Base-by-base conservation (phyloP, 2,888 invertebrate species). In the Dicyrtoma fusca region DNA sequence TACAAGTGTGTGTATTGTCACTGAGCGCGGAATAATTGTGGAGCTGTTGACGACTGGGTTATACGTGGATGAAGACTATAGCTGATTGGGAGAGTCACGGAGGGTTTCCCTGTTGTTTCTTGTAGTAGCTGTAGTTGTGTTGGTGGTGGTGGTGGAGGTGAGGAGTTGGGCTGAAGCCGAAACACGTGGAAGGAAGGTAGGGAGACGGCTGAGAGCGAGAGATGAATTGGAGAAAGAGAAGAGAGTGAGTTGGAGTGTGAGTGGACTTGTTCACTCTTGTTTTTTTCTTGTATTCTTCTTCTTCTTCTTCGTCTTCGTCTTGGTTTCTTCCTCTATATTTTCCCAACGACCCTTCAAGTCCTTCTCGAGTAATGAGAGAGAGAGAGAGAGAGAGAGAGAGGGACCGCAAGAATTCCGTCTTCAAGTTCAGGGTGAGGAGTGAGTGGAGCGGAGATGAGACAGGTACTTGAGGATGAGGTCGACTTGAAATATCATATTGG, bases 121-220 rank as follows among this genome's bases (percentile, higher is more conserved):
- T 55, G 55, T 68, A 26, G 14, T n/a, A 26, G 55, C 68, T 68
- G 68, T 55, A 17, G 55, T 25, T 21, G 55, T 21, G 57, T 68
- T 25, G 44, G 55, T 49, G 13, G n/a, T n/a, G n/a, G n/a, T n/a
- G 23, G 45, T 63, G 49, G 47, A 45, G 19, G 66, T 51, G 72
- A 69, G 72, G 69, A 72, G 72, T 63, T 68, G 69, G 72, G 69
- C 26, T 68, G 72, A 72, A 63, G 69, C 47, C 72, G 63, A 44
- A 72, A 72, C 72, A 72, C 72, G 72, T 72, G 72, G 55, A 72
- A 8, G 34, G 34, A 34, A 34, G 34, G n/a, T n/a, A n/a, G n/a
- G n/a, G n/a, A 14, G n/a, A 64, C 11, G n/a, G 53, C 23, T 23
- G 55, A 34, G 26, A 34, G 53, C 34, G 23, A 34, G 19, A 55